Evolutionary conservation across 2,797 vertebrate species (phyloP).

Genomic region (Mormyrops attenuatus): DNA sequence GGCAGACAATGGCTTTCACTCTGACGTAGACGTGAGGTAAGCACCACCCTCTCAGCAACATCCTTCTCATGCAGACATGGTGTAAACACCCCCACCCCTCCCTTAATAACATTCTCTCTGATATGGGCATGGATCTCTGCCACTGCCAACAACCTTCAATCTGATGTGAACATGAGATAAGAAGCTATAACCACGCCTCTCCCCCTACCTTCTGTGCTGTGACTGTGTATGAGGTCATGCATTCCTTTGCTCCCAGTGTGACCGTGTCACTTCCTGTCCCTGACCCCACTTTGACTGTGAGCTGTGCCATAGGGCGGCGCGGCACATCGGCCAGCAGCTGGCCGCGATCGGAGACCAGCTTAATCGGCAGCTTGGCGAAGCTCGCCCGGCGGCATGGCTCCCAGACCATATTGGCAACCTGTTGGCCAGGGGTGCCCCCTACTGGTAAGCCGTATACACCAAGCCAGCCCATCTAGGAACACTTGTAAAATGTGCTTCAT

Average conservation of each 20-base stretch:
- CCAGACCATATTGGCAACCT: slow-evolving; percentile 22
- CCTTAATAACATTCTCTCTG: slow-evolving; percentile 3
- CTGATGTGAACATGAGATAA: slow-evolving; percentile 54
- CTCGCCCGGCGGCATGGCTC: slow-evolving; percentile 37
- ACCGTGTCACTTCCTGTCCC: not conserved
- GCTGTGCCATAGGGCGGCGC: slow-evolving; percentile 44
- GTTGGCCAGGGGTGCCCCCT: slow-evolving; percentile 47
- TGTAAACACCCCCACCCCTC: not conserved
- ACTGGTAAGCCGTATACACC: slow-evolving; percentile 40
- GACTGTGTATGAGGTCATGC: not conserved
- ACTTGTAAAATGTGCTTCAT: not conserved
- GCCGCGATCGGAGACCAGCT: slow-evolving; percentile 80
- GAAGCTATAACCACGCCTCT: not conserved
- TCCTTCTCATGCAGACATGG: not conserved
- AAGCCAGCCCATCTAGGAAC: not conserved
- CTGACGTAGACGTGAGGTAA: slow-evolving; percentile 55
- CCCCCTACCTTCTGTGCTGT: not conserved
- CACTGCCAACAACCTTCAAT: slow-evolving; percentile 11
- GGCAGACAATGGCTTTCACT: slow-evolving; percentile 37
- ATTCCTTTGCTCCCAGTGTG: not conserved
- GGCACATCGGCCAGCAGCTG: slow-evolving; percentile 69
- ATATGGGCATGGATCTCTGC: not conserved
- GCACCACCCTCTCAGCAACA: not conserved
- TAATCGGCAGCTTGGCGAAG: slow-evolving; percentile 47
- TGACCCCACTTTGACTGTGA: not conserved